Evolutionary conservation across 2,113 vertebrate species (phyloP).

Genomic region (Dinomys branickii): DNA sequence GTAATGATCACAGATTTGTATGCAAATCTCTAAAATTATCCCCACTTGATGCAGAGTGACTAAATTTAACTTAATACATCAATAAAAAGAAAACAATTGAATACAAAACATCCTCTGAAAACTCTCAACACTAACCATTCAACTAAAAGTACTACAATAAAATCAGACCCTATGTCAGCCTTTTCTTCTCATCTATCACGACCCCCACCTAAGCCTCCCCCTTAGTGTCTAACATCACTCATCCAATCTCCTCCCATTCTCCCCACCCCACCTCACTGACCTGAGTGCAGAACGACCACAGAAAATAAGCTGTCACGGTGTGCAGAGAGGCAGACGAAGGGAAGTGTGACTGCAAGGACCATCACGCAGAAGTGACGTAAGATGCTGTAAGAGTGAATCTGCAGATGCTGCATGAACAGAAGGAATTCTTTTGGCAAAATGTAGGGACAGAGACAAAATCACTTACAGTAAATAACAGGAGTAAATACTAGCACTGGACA

Average conservation of each 20-base stretch:
- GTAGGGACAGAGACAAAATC: background rate
- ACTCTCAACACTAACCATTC: background rate
- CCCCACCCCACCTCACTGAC: background rate
- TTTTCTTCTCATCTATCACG: background rate
- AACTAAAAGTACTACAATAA: background rate
- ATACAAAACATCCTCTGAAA: background rate
- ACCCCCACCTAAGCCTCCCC: background rate
- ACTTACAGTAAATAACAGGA: background rate
- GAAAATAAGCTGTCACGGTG: background rate
- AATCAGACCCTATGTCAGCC: background rate
- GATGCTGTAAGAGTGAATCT: background rate
- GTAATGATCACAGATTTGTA: background rate
- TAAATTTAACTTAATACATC: background rate
- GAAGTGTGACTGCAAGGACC: background rate
- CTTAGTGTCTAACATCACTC: background rate
- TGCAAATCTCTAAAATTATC: background rate
- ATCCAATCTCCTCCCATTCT: background rate
- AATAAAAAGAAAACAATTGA: background rate
- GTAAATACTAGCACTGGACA: background rate
- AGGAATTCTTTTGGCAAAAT: background rate
- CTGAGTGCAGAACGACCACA: background rate
- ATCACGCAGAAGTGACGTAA: background rate
- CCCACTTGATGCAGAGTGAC: background rate
- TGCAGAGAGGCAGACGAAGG: background rate
- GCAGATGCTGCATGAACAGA: background rate